These are phyloP conservation scores for Saxidomus purpurata DNA, from an alignment of 1,140 invertebrate species.

Conservation along the genomic window DNA sequence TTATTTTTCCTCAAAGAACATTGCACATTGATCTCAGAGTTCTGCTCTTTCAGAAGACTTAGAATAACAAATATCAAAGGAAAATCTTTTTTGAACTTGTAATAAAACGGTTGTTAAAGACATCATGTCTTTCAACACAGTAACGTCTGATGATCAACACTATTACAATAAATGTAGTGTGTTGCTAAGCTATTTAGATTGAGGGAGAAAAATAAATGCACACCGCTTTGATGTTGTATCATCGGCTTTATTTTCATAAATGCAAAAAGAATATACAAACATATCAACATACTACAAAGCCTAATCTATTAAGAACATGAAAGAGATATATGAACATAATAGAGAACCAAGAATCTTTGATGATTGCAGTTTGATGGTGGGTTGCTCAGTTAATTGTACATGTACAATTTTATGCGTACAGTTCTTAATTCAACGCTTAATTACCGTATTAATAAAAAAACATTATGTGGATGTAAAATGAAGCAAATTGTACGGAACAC, in stretches of 20 bases:
- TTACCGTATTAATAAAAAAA: no score
- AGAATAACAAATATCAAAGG: slow-evolving; percentile 28
- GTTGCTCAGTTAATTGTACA: neutral
- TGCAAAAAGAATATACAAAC: slow-evolving; percentile 18
- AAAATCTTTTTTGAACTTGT: slow-evolving; percentile 19
- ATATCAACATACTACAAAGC: slow-evolving; percentile 1
- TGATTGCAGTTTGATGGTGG: neutral
- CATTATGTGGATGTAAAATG: no score
- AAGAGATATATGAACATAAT: neutral
- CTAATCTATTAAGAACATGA: neutral
- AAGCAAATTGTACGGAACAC: no score
- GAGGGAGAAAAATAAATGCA: neutral
- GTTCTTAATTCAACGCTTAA: no score
- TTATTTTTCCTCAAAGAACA: slow-evolving; percentile 22
- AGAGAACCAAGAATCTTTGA: neutral
- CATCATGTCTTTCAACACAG: slow-evolving; percentile 29
- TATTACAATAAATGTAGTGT: neutral
- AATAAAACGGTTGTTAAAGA: slow-evolving; percentile 31
- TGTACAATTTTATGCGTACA: no score
- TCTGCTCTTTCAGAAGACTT: slow-evolving; percentile 5
- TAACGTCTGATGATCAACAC: neutral
- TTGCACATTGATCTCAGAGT: slow-evolving; percentile 2
- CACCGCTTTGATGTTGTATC: slow-evolving; percentile 21
- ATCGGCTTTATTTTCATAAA: slow-evolving; percentile 27
- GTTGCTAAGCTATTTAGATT: slow-evolving; percentile 13